Conservation (phyloP, 2,888 invertebrate genomes). For the Pachycephus smyrnensis region DNA sequence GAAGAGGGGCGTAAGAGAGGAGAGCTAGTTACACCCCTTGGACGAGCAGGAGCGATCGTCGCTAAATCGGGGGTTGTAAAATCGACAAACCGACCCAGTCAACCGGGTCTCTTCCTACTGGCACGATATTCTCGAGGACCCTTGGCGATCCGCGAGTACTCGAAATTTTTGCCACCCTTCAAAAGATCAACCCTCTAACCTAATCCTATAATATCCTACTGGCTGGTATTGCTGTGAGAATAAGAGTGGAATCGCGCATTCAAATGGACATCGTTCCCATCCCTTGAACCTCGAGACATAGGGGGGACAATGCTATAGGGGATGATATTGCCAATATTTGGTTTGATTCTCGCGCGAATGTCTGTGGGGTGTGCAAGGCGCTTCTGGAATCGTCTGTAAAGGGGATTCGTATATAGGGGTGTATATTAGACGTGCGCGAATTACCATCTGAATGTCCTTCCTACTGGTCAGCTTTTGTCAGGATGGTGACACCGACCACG, state of each 20-base stretch:
- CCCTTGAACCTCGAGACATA: constrained; percentile 38
- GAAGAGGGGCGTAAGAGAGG: background rate
- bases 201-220: constrained; percentile 55
- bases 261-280: constrained; percentile 53
- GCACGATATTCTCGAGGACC: background rate
- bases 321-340: constrained; percentile 67
- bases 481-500: constrained; percentile 7
- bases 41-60: background rate
- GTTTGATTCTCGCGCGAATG: constrained; percentile 61
- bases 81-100: background rate
- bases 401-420: constrained; percentile 17
- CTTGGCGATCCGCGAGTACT: background rate
- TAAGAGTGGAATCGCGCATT: constrained; percentile 56
- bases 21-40: background rate
- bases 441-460: constrained; percentile 63
- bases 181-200: constrained; percentile 29
- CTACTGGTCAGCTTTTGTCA: constrained; percentile 57
- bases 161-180: background rate
- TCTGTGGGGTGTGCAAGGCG: constrained; percentile 29
- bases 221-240: constrained; percentile 41
- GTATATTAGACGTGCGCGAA: constrained; percentile 58
- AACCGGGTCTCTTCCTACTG: background rate
- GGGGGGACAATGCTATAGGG: constrained; percentile 47
- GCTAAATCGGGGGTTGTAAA: background rate
- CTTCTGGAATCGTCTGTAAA: background rate